Base-by-base conservation (phyloP, 2,888 invertebrate species). In the Morpho deidamia region DNA sequence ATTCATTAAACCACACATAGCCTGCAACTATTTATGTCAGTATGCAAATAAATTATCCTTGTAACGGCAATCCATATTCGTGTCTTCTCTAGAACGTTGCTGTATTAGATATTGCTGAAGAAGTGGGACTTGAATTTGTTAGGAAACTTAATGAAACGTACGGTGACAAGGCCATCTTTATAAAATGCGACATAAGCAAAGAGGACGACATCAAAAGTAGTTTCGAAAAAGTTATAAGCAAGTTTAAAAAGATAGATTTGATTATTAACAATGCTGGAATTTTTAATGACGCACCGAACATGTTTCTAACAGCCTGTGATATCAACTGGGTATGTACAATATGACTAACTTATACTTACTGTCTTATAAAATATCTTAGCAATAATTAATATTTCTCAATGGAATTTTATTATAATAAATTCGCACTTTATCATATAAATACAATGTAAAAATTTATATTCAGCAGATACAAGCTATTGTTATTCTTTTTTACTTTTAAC, bases 201-300 rank as follows among this genome's bases (percentile, higher is more conserved):
- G 78, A 79, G 56, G 66, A 68, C 1, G 62, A 68, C 7, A 68
- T 76, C 11, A 43, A 51, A 1, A 59, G 52, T 0, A 68, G 71
- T 1, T 78, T 77, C 53, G 61, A 74, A 3, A 50, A 66, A 47
- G 69, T 73, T 9, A 44, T 74, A 8, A 56, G 55, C 1, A 56
- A 59, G 44, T 70, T 73, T 41, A 61, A 68, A 39, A 68, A 62
- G 33, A 56, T 79, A 23, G 77, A 80, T 41, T 74, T 80, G 33
- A 61, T 78, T 40, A 65, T 81, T 35, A 80, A 80, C 58, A 78
- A 80, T 56, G 78, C 80, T 23, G 79, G 79, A 0, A 68, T 78
- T 38, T 72, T 80, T 70, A 66, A 64, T 42, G 78, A 80, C 54
- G 49, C 69, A 0, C 70, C 72, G 0, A 32, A 58, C 4, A 5